These are phyloP conservation scores for Geophilus truncorum DNA, from an alignment of 2,888 invertebrate genomes.

Conservation along the genomic window DNA sequence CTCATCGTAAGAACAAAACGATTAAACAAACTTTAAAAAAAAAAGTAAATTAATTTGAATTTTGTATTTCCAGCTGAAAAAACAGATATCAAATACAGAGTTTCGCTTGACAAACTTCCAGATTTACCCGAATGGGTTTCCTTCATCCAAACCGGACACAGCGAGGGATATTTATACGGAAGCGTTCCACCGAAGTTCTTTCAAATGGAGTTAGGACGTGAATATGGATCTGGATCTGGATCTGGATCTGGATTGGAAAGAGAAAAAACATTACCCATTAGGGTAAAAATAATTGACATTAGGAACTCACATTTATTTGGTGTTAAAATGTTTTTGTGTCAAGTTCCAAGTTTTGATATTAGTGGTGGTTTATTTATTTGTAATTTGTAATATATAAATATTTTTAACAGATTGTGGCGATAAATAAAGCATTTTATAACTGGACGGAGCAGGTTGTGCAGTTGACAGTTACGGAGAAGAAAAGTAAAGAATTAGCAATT, in stretches of 20 bases:
- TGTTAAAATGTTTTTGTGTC: no score
- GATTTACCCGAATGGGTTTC: constrained; percentile 82
- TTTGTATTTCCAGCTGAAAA: neutral
- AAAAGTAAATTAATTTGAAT: neutral
- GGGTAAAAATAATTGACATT: no score
- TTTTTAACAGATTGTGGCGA: neutral
- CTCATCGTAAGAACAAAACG: neutral
- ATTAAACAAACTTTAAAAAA: neutral
- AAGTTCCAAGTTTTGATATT: no score
- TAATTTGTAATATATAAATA: neutral
- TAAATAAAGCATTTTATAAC: neutral
- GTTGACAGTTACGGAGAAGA: neutral
- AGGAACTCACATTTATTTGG: no score
- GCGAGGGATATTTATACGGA: constrained; percentile 22
- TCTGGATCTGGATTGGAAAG: no score
- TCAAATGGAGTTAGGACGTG: neutral
- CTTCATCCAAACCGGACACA: constrained; percentile 50
- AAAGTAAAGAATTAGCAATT: neutral
- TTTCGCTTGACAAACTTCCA: constrained; percentile 68
- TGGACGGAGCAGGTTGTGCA: neutral
- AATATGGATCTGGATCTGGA: neutral
- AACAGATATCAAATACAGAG: constrained; percentile 56
- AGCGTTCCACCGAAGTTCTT: neutral
- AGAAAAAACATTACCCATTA: neutral
- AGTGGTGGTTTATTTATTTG: neutral